Percentiles rank a stretch among this genome's conserved stretches.
These are phyloP conservation scores for Ptychodera flava DNA, from an alignment of 35 echinoderm and acorn worm genomes.

Conservation along the genomic window DNA sequence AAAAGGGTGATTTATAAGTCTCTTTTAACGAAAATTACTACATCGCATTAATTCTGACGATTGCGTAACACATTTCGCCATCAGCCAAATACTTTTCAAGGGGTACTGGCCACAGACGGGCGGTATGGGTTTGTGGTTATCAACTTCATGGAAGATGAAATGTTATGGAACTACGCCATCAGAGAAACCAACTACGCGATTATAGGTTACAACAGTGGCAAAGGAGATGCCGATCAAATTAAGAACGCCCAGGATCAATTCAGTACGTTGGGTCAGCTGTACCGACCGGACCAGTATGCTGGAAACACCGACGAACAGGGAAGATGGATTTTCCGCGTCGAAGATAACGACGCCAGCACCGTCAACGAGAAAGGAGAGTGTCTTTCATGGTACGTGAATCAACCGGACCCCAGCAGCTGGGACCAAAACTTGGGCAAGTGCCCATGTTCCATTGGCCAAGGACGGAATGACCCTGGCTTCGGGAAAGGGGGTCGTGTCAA, in stretches of 20 bases:
- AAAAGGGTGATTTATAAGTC: no score
- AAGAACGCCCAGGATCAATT: slow-evolving; percentile 13
- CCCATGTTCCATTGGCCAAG: slow-evolving; percentile 32
- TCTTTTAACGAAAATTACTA: no score
- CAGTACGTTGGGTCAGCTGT: slow-evolving; percentile 9
- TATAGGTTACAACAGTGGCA: slow-evolving; percentile 60
- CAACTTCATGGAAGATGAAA: slow-evolving; percentile 11
- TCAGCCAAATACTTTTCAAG: slow-evolving; percentile 22
- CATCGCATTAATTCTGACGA: no score
- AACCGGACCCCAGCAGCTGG: slow-evolving; percentile 25
- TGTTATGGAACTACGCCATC: slow-evolving; percentile 6
- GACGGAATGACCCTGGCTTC: slow-evolving; percentile 18
- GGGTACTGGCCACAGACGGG: slow-evolving; percentile 10
- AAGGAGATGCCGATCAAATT: not conserved
- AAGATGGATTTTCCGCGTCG: slow-evolving; percentile 39
- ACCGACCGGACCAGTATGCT: slow-evolving; percentile 54
- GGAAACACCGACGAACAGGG: slow-evolving; percentile 17
- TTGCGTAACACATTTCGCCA: no score
- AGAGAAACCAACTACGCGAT: not conserved
- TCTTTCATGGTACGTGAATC: slow-evolving; percentile 14
- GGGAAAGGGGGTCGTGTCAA: not conserved
- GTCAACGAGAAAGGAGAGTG: slow-evolving; percentile 35
- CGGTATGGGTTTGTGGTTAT: slow-evolving; percentile 7
- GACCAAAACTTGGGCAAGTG: slow-evolving; percentile 14
- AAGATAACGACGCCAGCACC: slow-evolving; percentile 32